Conservation (phyloP, 2,797 vertebrate genomes). For the Varecia variegata region DNA sequence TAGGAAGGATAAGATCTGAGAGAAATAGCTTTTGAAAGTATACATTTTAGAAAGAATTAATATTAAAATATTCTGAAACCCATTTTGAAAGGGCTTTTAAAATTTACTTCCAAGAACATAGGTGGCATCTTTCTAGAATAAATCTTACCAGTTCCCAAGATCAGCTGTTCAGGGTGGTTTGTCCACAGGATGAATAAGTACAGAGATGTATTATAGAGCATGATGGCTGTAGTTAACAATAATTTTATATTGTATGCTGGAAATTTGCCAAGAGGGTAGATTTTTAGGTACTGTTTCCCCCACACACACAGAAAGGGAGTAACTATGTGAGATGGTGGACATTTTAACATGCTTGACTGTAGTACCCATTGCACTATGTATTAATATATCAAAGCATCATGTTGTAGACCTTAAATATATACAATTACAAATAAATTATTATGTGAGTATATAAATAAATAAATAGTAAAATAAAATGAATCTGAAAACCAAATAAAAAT, state of each 20-base stretch:
- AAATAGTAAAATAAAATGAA: background rate
- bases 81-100: background rate
- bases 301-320: background rate
- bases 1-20: background rate
- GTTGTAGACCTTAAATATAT: background rate
- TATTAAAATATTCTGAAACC: background rate
- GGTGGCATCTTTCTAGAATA: background rate
- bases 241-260: background rate
- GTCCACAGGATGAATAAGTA: background rate
- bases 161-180: background rate
- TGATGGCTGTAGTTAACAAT: background rate
- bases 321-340: background rate
- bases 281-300: background rate
- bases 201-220: background rate
- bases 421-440: background rate
- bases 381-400: background rate
- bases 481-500: background rate
- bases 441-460: background rate
- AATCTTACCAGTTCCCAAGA: background rate
- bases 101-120: background rate
- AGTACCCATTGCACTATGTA: too few species aligned
- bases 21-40: conserved; percentile 34
- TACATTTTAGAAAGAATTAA: background rate
- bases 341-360: background rate
- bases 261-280: background rate